Evolutionary conservation across 2,797 vertebrate species (phyloP).

Genomic region (Champsocephalus esox): DNA sequence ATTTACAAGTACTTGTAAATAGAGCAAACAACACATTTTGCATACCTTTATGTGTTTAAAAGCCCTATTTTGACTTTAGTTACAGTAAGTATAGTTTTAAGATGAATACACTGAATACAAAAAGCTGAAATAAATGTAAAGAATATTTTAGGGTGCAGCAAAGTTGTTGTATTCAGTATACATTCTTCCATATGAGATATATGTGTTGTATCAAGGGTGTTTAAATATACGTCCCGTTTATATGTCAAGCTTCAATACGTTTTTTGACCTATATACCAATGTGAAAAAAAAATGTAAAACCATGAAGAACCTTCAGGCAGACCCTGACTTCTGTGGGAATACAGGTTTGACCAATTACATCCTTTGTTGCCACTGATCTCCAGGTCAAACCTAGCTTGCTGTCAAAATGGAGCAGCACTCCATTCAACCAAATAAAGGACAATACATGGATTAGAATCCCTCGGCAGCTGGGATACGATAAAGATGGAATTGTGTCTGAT

Average conservation of each 20-base stretch:
- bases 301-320: no score
- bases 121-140: not conserved
- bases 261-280: not conserved
- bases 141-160: not conserved
- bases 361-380: no score
- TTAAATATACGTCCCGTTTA: not conserved
- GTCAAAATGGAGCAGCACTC: no score
- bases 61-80: not conserved
- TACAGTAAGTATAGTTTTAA: not conserved
- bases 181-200: not conserved
- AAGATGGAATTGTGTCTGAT: no score
- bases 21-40: not conserved
- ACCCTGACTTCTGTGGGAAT: no score
- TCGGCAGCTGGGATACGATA: no score
- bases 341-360: no score
- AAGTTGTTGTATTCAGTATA: no score
- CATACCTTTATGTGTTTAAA: not conserved
- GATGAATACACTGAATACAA: not conserved
- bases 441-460: no score
- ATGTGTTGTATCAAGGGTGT: not conserved
- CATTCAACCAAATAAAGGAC: no score
- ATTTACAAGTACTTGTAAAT: no score
- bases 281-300: not conserved
- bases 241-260: not conserved
- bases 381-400: no score